A percentile compares a stretch with the other conserved stretches of the same genome.
Evolutionary conservation across 2,113 vertebrate species (phyloP).

Genomic region (Archocentrus centrarchus): DNA sequence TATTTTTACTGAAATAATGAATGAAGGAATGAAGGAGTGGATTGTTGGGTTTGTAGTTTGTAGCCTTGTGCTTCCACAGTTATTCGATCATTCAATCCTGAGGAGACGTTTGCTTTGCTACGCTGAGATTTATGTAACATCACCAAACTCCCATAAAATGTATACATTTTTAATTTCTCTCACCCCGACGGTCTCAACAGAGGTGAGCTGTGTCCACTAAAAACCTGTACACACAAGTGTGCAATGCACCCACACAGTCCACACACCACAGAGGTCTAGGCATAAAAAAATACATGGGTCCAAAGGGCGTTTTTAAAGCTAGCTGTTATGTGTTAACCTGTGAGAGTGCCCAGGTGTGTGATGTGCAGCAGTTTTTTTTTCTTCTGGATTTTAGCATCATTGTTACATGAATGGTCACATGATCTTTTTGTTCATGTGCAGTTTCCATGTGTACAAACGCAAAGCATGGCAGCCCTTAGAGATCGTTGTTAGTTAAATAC

Average conservation of each 20-base stretch:
- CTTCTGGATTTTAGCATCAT: neutral
- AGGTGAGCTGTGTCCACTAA: neutral
- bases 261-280: neutral
- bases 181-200: rapidly evolving
- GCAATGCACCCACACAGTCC: neutral
- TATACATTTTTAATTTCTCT: rapidly evolving
- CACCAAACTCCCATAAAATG: neutral
- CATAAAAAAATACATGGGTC: neutral
- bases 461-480: neutral
- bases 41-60: neutral
- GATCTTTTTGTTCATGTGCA: neutral
- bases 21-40: neutral
- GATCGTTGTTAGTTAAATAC: neutral
- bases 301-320: neutral
- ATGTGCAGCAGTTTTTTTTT: neutral
- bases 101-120: neutral
- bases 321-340: neutral
- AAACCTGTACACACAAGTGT: neutral
- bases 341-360: neutral
- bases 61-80: neutral
- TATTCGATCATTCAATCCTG: neutral
- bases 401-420: neutral
- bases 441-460: neutral
- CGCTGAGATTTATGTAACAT: neutral
- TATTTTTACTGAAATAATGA: neutral